Percentiles rank a stretch among this genome's conserved stretches.
These are phyloP conservation scores for Oconnorella tubifera DNA, from an alignment of 2,888 invertebrate genomes.

Conservation along the genomic window DNA sequence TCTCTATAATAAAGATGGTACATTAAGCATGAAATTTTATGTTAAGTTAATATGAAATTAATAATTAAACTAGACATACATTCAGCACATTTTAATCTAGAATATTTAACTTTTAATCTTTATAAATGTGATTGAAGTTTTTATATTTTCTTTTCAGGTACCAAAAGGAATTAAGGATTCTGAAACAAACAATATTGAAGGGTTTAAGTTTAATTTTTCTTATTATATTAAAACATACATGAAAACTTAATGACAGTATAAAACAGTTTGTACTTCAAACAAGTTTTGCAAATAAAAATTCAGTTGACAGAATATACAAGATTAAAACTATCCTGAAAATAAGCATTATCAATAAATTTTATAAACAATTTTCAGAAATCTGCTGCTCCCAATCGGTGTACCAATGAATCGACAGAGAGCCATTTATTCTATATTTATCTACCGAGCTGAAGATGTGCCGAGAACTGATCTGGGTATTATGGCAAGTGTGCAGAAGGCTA, in stretches of 20 bases:
- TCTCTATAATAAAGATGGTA: neutral
- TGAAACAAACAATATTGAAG: slow-evolving; percentile 84
- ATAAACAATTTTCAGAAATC: slow-evolving; percentile 36
- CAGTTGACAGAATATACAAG: too few species aligned
- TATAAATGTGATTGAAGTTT: too few species aligned
- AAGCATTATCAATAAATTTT: neutral
- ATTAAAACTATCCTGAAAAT: neutral
- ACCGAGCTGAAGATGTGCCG: slow-evolving; percentile 38
- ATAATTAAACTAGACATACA: too few species aligned
- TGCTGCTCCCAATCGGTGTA: slow-evolving; percentile 37
- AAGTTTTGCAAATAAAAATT: too few species aligned
- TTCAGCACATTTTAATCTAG: too few species aligned
- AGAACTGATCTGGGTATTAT: slow-evolving; percentile 36
- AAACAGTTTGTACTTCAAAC: too few species aligned
- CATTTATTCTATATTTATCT: slow-evolving; percentile 31
- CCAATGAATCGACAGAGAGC: slow-evolving; percentile 35
- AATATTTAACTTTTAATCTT: too few species aligned
- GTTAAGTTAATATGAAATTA: too few species aligned
- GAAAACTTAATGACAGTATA: neutral
- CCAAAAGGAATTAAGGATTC: slow-evolving; percentile 62
- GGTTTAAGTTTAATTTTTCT: too few species aligned
- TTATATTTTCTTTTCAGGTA: too few species aligned
- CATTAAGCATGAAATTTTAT: too few species aligned
- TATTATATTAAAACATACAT: too few species aligned
- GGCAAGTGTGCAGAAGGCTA: slow-evolving; percentile 34